These are phyloP conservation scores for Drosophila nr. perissopoda DNA, from an alignment of 2,888 invertebrate species.

Conservation along the genomic window DNA sequence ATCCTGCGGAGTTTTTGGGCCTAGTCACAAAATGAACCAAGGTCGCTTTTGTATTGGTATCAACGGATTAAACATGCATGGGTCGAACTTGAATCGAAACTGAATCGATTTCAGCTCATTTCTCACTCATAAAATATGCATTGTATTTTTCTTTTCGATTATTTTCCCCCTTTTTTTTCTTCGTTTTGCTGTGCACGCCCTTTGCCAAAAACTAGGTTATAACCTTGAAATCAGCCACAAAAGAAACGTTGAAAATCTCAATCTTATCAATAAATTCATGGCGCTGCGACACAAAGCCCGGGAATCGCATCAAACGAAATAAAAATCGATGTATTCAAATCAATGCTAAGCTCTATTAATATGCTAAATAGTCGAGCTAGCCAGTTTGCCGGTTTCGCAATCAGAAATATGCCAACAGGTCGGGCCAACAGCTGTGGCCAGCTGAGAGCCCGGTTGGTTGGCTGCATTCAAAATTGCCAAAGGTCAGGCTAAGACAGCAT, in stretches of 20 bases:
- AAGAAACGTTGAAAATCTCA: slow-evolving; percentile 64
- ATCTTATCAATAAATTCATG: slow-evolving; percentile 71
- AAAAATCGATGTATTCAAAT: slow-evolving; percentile 71
- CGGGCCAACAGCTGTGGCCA: slow-evolving; percentile 35
- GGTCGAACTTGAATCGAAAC: slow-evolving; percentile 53
- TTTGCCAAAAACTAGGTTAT: slow-evolving; percentile 76
- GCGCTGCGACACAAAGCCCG: slow-evolving; percentile 44
- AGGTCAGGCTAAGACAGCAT: slow-evolving; percentile 62
- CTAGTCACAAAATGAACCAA: slow-evolving; percentile 53
- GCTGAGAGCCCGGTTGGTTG: slow-evolving; percentile 17
- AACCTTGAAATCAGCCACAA: slow-evolving; percentile 74
- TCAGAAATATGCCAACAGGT: slow-evolving; percentile 48
- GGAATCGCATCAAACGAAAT: slow-evolving; percentile 55
- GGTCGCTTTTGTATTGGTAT: slow-evolving; percentile 63
- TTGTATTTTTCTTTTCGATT: slow-evolving; percentile 38
- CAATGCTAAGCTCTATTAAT: slow-evolving; percentile 63
- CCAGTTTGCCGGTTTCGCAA: slow-evolving; percentile 55
- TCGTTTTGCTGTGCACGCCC: slow-evolving; percentile 48
- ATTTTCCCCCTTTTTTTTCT: slow-evolving; percentile 1
- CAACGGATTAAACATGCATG: slow-evolving; percentile 63
- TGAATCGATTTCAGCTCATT: slow-evolving; percentile 59
- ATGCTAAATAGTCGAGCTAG: slow-evolving; percentile 57
- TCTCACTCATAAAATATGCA: slow-evolving; percentile 72
- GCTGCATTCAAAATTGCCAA: slow-evolving; percentile 74
- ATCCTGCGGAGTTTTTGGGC: slow-evolving; percentile 28